Percentiles rank a stretch among this genome's conserved stretches.
These are phyloP conservation scores for Lucifuga dentata DNA, from an alignment of 2,113 vertebrate genomes.

Conservation along the genomic window DNA sequence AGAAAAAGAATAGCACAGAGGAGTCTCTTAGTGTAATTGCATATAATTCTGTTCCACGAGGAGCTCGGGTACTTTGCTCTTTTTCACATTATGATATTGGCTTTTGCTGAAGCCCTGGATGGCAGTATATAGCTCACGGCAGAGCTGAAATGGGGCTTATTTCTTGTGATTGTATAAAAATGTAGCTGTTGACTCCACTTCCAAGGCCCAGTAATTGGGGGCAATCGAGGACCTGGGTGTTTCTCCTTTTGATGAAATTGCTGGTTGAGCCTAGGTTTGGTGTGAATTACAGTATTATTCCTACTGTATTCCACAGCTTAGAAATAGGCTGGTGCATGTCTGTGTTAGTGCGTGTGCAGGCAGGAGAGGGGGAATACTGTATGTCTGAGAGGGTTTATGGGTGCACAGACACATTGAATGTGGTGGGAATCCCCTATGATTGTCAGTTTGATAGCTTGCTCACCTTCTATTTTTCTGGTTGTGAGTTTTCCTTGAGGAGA, in stretches of 20 bases:
- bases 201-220: constrained; percentile 69
- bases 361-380: constrained; percentile 1
- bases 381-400: constrained; percentile 29
- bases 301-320: constrained; percentile 26
- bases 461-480: constrained; percentile 61
- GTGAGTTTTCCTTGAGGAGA: constrained; percentile 55
- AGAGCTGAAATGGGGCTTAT: constrained; percentile 54
- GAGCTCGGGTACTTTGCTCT: constrained; percentile 58
- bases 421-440: constrained; percentile 67
- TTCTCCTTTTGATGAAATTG: constrained; percentile 68
- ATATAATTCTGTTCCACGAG: constrained; percentile 54
- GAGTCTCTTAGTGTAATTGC: constrained; percentile 53
- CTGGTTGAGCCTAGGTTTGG: constrained; percentile 53
- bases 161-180: constrained; percentile 71
- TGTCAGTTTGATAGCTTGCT: constrained; percentile 55
- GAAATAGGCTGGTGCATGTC: constrained; percentile 13
- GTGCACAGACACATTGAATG: constrained; percentile 60
- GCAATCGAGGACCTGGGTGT: constrained; percentile 66
- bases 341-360: constrained; percentile 19
- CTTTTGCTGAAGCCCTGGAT: constrained; percentile 50
- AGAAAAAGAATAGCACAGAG: constrained; percentile 46
- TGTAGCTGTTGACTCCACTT: constrained; percentile 61
- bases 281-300: constrained; percentile 57
- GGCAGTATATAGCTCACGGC: constrained; percentile 29
- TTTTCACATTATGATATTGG: constrained; percentile 64